phyloP scores from a whole-genome alignment of 2,888 invertebrate genomes.

The Lycocerus yunnanus region DNA sequence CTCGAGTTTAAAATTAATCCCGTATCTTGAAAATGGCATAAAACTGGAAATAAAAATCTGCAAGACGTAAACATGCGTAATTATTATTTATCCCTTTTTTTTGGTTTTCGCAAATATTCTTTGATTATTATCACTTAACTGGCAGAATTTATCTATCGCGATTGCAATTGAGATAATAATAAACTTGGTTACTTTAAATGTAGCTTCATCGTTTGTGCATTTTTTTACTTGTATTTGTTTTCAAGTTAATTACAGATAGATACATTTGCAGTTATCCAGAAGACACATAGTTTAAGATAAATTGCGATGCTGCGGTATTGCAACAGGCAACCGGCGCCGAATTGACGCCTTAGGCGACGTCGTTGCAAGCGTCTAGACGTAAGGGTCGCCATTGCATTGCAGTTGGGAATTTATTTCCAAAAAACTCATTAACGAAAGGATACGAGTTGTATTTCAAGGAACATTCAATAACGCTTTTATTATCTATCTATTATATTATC shows the following conservation, averaged over 20 bases:
- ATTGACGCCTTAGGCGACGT: slow-evolving; percentile 25
- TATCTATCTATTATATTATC: too few species aligned
- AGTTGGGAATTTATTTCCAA: slow-evolving; percentile 13
- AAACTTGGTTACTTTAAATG: too few species aligned
- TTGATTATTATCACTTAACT: not conserved
- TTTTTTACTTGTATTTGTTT: not conserved
- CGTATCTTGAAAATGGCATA: not conserved
- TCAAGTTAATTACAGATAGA: not conserved
- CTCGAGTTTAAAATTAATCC: not conserved
- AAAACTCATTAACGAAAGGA: slow-evolving; percentile 23
- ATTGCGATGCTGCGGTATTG: not conserved
- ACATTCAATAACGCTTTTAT: not conserved
- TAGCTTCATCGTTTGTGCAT: not conserved
- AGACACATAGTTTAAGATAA: not conserved
- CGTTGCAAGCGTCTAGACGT: slow-evolving; percentile 28
- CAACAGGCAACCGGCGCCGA: slow-evolving; percentile 24
- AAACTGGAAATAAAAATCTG: not conserved
- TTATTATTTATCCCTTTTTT: not conserved
- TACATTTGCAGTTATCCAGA: not conserved
- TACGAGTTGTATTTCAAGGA: slow-evolving; percentile 16
- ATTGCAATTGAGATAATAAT: not conserved
- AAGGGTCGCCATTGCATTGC: slow-evolving; percentile 21
- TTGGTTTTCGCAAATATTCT: not conserved
- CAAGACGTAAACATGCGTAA: not conserved
- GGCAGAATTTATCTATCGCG: not conserved